Conservation (phyloP, 1,140 invertebrate genomes). For the Heterodera carotae region DNA sequence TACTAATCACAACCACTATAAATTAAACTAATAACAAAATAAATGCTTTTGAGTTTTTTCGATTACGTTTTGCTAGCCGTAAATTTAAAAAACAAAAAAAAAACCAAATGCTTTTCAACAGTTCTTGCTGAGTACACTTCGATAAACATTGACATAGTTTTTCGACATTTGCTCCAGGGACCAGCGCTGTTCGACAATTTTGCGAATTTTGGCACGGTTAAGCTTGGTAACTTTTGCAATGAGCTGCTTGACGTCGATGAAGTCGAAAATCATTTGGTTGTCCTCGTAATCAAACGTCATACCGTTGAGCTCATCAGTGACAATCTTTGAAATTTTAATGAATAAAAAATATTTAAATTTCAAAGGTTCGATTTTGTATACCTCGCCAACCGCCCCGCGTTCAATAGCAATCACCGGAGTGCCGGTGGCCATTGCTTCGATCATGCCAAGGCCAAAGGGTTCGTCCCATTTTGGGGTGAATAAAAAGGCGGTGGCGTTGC, state of each 20-base stretch:
- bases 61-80: no score
- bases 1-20: no score
- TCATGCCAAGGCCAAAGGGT: slow-evolving; percentile 36
- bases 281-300: background rate
- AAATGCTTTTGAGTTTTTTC: no score
- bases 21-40: no score
- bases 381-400: slow-evolving; percentile 27
- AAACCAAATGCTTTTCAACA: no score
- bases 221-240: background rate
- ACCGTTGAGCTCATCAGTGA: background rate
- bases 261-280: background rate
- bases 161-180: background rate
- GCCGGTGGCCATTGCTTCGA: slow-evolving; percentile 37
- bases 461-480: slow-evolving; percentile 36
- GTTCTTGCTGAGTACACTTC: background rate
- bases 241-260: background rate
- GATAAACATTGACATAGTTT: background rate
- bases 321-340: background rate
- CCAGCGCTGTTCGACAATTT: background rate
- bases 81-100: no score
- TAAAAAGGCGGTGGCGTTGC: slow-evolving; percentile 38
- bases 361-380: background rate
- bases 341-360: no score
- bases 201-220: background rate
- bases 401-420: slow-evolving; percentile 28